phyloP scores from a whole-genome alignment of 2,888 invertebrate genomes.

The Esperia sulphurella region DNA sequence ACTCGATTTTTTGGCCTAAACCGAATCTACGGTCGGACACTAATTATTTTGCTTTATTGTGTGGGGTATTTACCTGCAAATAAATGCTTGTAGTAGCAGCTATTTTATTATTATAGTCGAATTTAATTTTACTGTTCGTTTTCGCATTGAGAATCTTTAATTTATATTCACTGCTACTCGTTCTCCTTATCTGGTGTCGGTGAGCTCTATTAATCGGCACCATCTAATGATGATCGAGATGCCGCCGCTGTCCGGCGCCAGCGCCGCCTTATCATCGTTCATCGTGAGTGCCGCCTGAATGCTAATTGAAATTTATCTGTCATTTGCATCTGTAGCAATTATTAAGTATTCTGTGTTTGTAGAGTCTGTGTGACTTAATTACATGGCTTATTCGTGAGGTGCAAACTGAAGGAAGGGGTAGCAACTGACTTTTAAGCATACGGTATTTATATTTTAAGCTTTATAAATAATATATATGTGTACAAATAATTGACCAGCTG shows the following conservation, averaged over 20 bases:
- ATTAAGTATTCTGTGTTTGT: no score
- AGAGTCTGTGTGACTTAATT: conserved; percentile 9
- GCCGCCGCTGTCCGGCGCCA: conserved; percentile 44
- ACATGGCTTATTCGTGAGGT: background rate
- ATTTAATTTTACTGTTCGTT: background rate
- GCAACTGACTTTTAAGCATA: no score
- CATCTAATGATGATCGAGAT: conserved; percentile 47
- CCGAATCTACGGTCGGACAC: no score
- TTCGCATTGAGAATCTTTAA: background rate
- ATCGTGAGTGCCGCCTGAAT: conserved; percentile 41
- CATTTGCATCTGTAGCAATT: conserved; percentile 12
- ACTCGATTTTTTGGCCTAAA: no score
- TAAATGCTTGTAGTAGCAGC: no score
- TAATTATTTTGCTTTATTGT: no score
- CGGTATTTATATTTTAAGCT: no score
- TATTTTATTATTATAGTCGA: no score
- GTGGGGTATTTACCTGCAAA: no score
- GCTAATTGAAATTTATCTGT: conserved; percentile 44
- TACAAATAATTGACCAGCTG: no score
- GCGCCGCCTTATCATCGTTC: conserved; percentile 40
- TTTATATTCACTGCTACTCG: background rate
- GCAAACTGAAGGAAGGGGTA: no score
- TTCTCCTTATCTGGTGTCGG: conserved; percentile 6
- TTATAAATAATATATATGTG: no score
- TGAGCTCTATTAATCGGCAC: conserved; percentile 31